A percentile compares a stretch with the other conserved stretches of the same genome.
These are phyloP conservation scores for Terrapene triunguis DNA, from an alignment of 2,113 vertebrate species.

Conservation along the genomic window DNA sequence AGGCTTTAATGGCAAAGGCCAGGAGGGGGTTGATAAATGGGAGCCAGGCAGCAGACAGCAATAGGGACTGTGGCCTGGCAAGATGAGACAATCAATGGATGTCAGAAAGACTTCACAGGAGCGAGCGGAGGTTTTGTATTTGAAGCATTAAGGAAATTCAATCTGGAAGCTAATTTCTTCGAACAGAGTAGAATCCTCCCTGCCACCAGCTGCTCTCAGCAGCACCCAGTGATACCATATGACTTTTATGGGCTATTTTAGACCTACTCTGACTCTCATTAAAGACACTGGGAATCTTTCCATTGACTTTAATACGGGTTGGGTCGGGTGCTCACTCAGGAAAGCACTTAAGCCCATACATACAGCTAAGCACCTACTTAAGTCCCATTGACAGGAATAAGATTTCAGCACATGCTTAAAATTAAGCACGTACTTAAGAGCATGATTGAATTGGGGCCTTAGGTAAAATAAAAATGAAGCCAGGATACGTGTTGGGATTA, in stretches of 20 bases:
- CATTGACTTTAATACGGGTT: neutral
- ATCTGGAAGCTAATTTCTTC: neutral
- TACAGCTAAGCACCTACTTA: neutral
- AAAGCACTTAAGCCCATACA: neutral
- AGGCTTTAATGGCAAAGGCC: neutral
- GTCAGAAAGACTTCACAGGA: neutral
- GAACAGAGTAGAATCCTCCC: neutral
- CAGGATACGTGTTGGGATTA: neutral
- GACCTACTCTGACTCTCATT: neutral
- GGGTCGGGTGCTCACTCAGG: too few species aligned
- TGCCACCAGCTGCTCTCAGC: neutral
- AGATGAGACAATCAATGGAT: neutral
- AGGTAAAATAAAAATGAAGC: neutral
- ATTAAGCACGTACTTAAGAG: neutral
- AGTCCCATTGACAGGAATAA: neutral
- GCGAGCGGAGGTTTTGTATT: neutral
- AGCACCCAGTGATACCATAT: neutral
- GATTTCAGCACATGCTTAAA: neutral
- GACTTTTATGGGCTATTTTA: neutral
- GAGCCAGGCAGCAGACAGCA: neutral
- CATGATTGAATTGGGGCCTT: neutral
- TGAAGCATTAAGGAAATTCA: neutral
- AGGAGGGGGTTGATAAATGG: neutral
- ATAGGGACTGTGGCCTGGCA: neutral
- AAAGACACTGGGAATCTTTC: neutral